Conservation (phyloP, 2,888 invertebrate species). For the Drosophila fungiperda region DNA sequence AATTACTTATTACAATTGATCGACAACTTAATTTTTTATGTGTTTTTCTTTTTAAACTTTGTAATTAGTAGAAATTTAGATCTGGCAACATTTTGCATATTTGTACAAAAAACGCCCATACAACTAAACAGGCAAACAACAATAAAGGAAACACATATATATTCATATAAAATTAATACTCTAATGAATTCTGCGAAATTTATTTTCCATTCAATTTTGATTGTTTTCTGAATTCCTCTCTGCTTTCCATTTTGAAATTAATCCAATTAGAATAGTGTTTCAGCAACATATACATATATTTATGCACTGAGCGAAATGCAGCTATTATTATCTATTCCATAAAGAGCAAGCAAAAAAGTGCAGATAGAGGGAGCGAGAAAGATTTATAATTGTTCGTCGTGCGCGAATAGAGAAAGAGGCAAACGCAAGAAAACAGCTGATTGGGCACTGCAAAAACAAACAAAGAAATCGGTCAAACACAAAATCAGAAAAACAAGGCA, state of each 20-base stretch:
- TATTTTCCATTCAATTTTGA: neutral
- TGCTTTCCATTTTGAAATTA: no score
- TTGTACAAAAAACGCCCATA: neutral
- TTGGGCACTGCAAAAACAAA: constrained; percentile 33
- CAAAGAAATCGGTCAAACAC: constrained; percentile 22
- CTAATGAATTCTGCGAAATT: neutral
- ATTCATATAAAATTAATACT: neutral
- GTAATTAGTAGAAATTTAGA: neutral
- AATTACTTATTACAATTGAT: neutral
- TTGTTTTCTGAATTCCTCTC: neutral
- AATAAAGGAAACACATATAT: neutral
- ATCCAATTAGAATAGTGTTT: neutral
- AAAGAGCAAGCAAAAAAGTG: neutral
- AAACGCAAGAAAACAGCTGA: constrained; percentile 43
- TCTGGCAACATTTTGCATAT: neutral
- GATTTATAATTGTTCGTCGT: constrained; percentile 13
- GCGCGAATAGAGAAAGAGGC: neutral
- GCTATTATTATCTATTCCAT: constrained; percentile 5
- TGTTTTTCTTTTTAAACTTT: neutral
- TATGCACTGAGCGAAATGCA: neutral
- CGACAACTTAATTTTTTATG: neutral
- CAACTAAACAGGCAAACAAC: neutral
- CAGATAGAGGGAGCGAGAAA: neutral
- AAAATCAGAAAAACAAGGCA: constrained; percentile 19
- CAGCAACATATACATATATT: neutral